Percentiles rank a stretch among this genome's conserved stretches.
Evolutionary conservation across 2,113 vertebrate genomes (phyloP).

Genomic region (Steatornis caripensis): DNA sequence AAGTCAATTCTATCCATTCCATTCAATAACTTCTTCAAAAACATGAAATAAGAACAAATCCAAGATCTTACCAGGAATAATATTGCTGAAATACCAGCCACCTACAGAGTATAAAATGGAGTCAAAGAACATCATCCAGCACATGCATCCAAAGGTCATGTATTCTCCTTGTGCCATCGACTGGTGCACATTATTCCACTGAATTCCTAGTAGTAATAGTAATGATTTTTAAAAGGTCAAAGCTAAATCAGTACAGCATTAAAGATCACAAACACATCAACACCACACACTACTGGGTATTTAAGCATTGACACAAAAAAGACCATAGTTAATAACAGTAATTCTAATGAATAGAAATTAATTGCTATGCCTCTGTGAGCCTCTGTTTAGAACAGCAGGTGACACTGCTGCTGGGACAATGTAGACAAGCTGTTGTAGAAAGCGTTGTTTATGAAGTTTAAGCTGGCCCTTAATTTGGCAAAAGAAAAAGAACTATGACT

Average conservation of each 20-base stretch:
- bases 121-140: conserved; percentile 76
- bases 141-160: conserved; percentile 70
- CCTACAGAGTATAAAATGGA: conserved; percentile 66
- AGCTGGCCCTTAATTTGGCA: background rate
- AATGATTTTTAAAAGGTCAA: conserved; percentile 4
- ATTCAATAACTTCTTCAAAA: background rate
- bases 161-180: conserved; percentile 3
- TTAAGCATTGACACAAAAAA: background rate
- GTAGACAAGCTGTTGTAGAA: background rate
- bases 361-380: background rate
- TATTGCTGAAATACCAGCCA: conserved; percentile 77
- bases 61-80: conserved; percentile 70
- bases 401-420: background rate
- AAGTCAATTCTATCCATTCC: background rate
- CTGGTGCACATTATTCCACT: conserved; percentile 72
- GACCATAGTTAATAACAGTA: background rate
- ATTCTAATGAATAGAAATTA: background rate
- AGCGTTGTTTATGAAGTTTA: background rate
- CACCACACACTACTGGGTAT: background rate
- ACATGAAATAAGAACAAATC: background rate
- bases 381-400: background rate
- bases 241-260: background rate
- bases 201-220: conserved; percentile 63
- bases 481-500: background rate
- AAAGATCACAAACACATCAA: background rate